Conservation (phyloP, 2,888 invertebrate genomes). For the Acleris laterana region DNA sequence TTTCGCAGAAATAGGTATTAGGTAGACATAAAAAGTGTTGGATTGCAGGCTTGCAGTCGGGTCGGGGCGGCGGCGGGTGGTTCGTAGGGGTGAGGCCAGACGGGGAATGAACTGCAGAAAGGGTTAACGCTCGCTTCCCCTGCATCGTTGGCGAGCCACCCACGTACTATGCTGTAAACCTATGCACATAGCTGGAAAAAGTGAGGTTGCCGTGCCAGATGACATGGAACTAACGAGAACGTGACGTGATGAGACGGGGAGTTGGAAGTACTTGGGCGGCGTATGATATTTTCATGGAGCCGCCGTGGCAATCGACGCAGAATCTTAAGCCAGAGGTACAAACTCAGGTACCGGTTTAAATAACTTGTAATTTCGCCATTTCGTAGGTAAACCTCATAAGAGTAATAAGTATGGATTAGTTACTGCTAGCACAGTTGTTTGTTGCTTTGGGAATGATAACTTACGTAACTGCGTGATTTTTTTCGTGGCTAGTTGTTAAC, state of each 20-base stretch:
- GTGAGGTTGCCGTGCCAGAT: slow-evolving; percentile 23
- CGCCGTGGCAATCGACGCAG: no score
- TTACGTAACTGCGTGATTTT: no score
- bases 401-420: no score
- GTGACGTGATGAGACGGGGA: slow-evolving; percentile 1
- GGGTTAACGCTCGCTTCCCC: slow-evolving; percentile 84
- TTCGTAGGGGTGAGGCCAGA: slow-evolving; percentile 83
- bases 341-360: no score
- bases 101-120: slow-evolving; percentile 86
- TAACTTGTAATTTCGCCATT: no score
- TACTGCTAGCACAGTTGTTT: no score
- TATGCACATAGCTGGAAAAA: slow-evolving; percentile 47
- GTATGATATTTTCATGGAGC: no score
- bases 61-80: slow-evolving; percentile 65
- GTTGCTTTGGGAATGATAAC: no score
- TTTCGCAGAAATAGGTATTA: slow-evolving; percentile 34
- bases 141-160: slow-evolving; percentile 78
- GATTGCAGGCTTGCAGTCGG: slow-evolving; percentile 72
- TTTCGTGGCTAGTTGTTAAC: no score
- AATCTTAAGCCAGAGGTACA: no score
- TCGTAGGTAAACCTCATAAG: no score
- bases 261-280: no score
- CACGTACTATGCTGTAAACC: slow-evolving; percentile 56
- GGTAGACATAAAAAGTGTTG: slow-evolving; percentile 58
- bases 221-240: slow-evolving; percentile 29